These are phyloP conservation scores for Anthonomus grandis DNA, from an alignment of 1,140 invertebrate genomes.

Conservation along the genomic window DNA sequence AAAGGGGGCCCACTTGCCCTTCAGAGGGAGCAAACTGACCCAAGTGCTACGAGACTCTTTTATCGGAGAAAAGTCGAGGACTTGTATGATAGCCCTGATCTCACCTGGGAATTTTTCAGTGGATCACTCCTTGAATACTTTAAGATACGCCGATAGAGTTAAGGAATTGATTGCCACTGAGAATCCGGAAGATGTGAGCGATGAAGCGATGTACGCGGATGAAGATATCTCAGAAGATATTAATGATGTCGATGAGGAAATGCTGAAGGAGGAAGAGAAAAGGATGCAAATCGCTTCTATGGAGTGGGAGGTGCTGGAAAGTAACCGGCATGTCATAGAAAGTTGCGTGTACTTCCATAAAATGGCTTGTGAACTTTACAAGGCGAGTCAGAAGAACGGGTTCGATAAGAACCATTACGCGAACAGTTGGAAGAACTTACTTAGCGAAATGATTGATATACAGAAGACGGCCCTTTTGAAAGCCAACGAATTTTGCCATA, in stretches of 20 bases:
- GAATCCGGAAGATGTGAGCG: slow-evolving; percentile 24
- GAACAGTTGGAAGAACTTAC: slow-evolving; percentile 37
- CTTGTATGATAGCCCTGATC: slow-evolving; percentile 99
- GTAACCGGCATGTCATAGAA: slow-evolving; percentile 38
- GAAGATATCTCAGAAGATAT: slow-evolving; percentile 27
- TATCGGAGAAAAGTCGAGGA: slow-evolving; percentile 95
- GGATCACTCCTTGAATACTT: slow-evolving; percentile 96
- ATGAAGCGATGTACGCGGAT: slow-evolving; percentile 13
- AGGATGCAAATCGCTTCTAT: slow-evolving; percentile 27
- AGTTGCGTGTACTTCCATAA: slow-evolving; percentile 42
- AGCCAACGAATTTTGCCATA: slow-evolving; percentile 32
- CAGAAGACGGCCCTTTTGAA: slow-evolving; percentile 38
- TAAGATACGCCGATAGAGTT: slow-evolving; percentile 94
- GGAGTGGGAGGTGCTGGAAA: slow-evolving; percentile 39
- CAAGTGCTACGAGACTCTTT: slow-evolving; percentile 98
- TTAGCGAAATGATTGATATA: slow-evolving; percentile 41
- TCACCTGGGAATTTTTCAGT: slow-evolving; percentile 92
- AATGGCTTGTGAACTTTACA: slow-evolving; percentile 40
- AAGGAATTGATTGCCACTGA: slow-evolving; percentile 85
- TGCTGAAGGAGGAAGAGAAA: slow-evolving; percentile 28
- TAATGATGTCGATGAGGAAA: slow-evolving; percentile 30
- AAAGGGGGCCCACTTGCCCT: slow-evolving; percentile 93
- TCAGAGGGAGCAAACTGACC: slow-evolving; percentile 95
- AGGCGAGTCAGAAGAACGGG: slow-evolving; percentile 31
- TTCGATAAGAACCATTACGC: slow-evolving; percentile 37